phyloP scores from a whole-genome alignment of 2,113 vertebrate genomes.

The Orcinus orca region DNA sequence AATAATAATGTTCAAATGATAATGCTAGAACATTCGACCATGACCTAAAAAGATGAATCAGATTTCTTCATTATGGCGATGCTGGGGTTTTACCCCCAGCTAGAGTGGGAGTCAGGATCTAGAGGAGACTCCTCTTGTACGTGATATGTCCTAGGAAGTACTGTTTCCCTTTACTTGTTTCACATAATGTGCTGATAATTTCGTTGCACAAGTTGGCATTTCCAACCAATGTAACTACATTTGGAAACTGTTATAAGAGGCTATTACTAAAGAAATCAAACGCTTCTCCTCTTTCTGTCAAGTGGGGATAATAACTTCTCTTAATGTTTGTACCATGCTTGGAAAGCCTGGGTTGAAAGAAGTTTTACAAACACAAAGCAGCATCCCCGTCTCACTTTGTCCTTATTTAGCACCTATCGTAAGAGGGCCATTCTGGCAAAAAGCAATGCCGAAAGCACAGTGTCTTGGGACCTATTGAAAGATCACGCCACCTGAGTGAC shows the following conservation, averaged over 20 bases:
- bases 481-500: background rate
- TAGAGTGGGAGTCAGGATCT: background rate
- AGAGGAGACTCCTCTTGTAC: background rate
- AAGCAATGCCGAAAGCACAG: background rate
- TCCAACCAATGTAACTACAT: slow-evolving; percentile 66
- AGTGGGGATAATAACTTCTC: slow-evolving; percentile 51
- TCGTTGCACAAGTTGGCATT: slow-evolving; percentile 65
- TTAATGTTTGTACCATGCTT: background rate
- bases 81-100: background rate
- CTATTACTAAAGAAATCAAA: slow-evolving; percentile 69
- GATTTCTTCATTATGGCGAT: background rate
- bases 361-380: background rate
- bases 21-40: background rate
- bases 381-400: background rate
- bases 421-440: background rate
- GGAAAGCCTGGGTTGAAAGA: background rate
- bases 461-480: background rate
- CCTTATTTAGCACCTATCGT: background rate
- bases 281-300: slow-evolving; percentile 53
- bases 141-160: background rate
- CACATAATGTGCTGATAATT: slow-evolving; percentile 57
- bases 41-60: background rate
- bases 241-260: slow-evolving; percentile 52
- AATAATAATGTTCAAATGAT: background rate
- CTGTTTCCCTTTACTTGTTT: slow-evolving; percentile 50